A percentile compares a stretch with the other conserved stretches of the same genome.
Evolutionary conservation across 1,140 invertebrate genomes (phyloP).

Genomic region (Lepidurus packardi): DNA sequence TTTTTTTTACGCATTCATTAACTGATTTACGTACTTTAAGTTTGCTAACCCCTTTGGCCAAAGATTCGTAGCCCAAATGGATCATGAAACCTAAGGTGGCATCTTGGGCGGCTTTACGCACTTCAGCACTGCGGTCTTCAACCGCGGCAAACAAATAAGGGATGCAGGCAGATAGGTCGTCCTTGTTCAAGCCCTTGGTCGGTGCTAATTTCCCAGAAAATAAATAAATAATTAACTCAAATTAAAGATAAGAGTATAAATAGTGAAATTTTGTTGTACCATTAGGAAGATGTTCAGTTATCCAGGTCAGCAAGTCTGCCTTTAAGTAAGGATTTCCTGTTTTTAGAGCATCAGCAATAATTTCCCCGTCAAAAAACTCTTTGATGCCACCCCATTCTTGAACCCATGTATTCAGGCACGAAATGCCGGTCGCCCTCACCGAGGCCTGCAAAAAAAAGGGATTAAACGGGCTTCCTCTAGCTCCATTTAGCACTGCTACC

Average conservation of each 20-base stretch:
- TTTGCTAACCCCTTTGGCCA: constrained; percentile 71
- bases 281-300: constrained; percentile 69
- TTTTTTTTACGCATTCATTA: no score
- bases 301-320: constrained; percentile 75
- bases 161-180: constrained; percentile 72
- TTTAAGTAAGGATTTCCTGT: constrained; percentile 73
- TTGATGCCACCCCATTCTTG: constrained; percentile 65
- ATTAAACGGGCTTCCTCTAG: neutral
- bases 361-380: constrained; percentile 82
- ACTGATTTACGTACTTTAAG: constrained; percentile 57
- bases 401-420: constrained; percentile 75
- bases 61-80: constrained; percentile 76
- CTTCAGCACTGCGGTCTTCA: constrained; percentile 85
- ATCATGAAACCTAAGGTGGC: constrained; percentile 88
- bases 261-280: constrained; percentile 48
- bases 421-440: constrained; percentile 67
- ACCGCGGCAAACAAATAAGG: constrained; percentile 73
- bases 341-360: constrained; percentile 77
- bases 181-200: constrained; percentile 52
- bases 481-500: constrained; percentile 46
- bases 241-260: neutral
- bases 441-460: constrained; percentile 53
- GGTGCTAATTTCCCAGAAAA: constrained; percentile 8
- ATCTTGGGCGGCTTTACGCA: constrained; percentile 82
- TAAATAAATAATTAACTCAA: neutral